Conservation (phyloP, 1,140 invertebrate genomes). For the Drosophila nikananu region DNA sequence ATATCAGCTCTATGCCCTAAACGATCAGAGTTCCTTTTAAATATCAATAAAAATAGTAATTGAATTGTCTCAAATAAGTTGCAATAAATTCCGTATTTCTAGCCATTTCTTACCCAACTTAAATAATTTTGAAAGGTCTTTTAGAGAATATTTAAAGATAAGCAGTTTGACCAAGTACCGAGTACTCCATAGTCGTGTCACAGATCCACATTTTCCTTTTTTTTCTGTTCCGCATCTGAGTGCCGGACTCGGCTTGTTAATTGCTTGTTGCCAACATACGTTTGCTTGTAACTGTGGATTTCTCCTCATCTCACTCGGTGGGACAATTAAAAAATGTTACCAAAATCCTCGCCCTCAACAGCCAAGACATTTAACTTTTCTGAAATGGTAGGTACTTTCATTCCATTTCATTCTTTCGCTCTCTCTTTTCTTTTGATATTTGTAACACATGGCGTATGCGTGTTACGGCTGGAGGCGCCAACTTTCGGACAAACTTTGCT, state of each 20-base stretch:
- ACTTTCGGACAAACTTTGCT: slow-evolving; percentile 69
- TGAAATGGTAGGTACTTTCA: slow-evolving; percentile 31
- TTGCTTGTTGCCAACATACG: slow-evolving; percentile 70
- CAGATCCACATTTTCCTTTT: neutral
- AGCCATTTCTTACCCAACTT: neutral
- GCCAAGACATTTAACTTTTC: slow-evolving; percentile 56
- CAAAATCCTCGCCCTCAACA: slow-evolving; percentile 39
- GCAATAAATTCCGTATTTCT: no score
- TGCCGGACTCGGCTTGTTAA: slow-evolving; percentile 60
- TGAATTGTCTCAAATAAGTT: neutral
- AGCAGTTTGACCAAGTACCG: neutral
- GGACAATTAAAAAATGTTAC: slow-evolving; percentile 65
- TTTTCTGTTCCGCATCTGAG: slow-evolving; percentile 16
- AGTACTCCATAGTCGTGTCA: neutral
- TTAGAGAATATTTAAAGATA: no score
- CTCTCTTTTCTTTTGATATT: neutral
- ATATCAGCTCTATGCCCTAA: neutral
- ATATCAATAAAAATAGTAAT: neutral
- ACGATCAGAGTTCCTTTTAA: no score
- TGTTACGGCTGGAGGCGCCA: slow-evolving; percentile 54
- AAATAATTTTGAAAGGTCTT: neutral
- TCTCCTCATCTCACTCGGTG: slow-evolving; percentile 1
- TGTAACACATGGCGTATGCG: slow-evolving; percentile 74
- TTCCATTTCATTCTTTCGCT: neutral
- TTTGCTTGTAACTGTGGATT: slow-evolving; percentile 58